phyloP scores from a whole-genome alignment of 2,888 invertebrate species.

The Flexamia atlantica region DNA sequence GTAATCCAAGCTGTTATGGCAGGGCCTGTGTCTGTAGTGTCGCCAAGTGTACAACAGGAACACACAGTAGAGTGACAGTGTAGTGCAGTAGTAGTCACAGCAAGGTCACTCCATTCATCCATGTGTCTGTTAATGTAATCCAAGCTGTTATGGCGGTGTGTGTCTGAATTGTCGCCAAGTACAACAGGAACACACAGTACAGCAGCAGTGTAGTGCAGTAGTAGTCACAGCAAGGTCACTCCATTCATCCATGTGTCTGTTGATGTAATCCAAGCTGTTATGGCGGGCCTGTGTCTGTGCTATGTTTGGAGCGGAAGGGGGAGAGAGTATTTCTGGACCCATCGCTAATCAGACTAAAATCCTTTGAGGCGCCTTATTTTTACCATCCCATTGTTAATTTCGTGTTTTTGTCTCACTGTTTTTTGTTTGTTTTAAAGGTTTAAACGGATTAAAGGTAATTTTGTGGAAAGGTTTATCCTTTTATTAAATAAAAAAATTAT shows the following conservation, averaged over 20 bases:
- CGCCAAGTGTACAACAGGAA: slow-evolving; percentile 8
- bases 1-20: slow-evolving; percentile 50
- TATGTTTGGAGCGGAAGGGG: slow-evolving; percentile 55
- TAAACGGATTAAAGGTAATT: no score
- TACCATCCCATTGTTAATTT: neutral
- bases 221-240: slow-evolving; percentile 34
- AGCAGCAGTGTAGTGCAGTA: neutral
- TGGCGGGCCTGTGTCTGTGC: slow-evolving; percentile 31
- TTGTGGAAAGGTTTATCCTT: no score
- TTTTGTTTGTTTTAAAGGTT: no score
- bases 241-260: slow-evolving; percentile 53
- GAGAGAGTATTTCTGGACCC: slow-evolving; percentile 46
- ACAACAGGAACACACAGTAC: slow-evolving; percentile 7
- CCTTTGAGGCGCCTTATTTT: slow-evolving; percentile 1
- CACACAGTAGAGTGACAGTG: slow-evolving; percentile 9
- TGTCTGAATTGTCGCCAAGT: neutral
- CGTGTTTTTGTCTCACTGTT: no score
- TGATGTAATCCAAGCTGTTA: slow-evolving; percentile 53
- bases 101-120: slow-evolving; percentile 46
- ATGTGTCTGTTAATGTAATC: slow-evolving; percentile 46
- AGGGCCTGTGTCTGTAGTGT: neutral
- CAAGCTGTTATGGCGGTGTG: slow-evolving; percentile 34
- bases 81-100: slow-evolving; percentile 10
- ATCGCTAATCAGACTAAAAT: slow-evolving; percentile 22
- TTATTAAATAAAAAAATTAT: no score